A percentile compares a stretch with the other conserved stretches of the same genome.
Evolutionary conservation across 2,888 invertebrate genomes (phyloP).

Genomic region (Operophtera brumata): DNA sequence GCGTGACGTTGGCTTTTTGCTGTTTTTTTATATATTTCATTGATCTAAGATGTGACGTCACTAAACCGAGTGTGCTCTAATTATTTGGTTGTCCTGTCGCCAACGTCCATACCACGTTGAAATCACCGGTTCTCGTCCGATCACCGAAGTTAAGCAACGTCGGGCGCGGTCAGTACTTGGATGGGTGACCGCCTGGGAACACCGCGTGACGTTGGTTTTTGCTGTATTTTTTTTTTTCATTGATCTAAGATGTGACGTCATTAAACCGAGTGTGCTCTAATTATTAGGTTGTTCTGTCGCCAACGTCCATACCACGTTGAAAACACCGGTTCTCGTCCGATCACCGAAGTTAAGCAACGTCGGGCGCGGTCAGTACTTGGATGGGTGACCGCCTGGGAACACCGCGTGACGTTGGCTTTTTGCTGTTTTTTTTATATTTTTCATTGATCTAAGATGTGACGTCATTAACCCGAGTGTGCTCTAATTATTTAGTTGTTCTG

Average conservation of each 20-base stretch:
- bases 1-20: constrained; percentile 56
- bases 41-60: too few relatives aligned
- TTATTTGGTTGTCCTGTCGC: too few relatives aligned
- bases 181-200: constrained; percentile 71
- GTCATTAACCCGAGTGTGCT: too few relatives aligned
- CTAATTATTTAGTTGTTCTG: background rate
- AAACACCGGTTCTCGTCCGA: constrained; percentile 70
- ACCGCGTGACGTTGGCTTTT: constrained; percentile 49
- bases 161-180: constrained; percentile 71
- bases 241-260: too few relatives aligned
- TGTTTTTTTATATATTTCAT: background rate
- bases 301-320: constrained; percentile 51
- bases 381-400: constrained; percentile 71
- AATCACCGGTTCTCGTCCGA: constrained; percentile 75
- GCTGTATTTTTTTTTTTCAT: too few relatives aligned
- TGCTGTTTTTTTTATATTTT: background rate
- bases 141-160: constrained; percentile 73
- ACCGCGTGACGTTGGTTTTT: constrained; percentile 61
- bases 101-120: too few relatives aligned
- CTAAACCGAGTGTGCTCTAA: too few relatives aligned
- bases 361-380: constrained; percentile 71
- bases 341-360: constrained; percentile 72
- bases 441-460: too few relatives aligned
- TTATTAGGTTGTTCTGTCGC: too few relatives aligned
- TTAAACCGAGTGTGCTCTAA: too few relatives aligned